A percentile compares a stretch with the other conserved stretches of the same genome.
Conservation (phyloP, 2,113 vertebrate species). For the Archilochus colubris region DNA sequence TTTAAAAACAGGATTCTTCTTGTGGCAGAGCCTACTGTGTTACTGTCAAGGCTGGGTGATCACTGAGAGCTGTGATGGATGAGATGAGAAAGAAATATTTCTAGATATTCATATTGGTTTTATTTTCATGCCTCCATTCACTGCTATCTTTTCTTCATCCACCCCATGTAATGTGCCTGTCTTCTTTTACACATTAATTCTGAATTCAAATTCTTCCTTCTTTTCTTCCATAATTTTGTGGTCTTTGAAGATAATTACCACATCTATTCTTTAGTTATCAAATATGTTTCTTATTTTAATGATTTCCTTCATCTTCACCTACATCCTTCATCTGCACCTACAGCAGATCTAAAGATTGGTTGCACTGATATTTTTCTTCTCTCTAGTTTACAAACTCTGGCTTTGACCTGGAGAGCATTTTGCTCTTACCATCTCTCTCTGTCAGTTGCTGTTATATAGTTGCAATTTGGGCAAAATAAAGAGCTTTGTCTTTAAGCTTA, state of each 20-base stretch:
- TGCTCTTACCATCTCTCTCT: neutral
- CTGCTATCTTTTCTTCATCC: slow-evolving; percentile 19
- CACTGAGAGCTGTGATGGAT: slow-evolving; percentile 22
- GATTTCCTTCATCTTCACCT: slow-evolving; percentile 53
- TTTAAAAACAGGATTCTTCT: neutral
- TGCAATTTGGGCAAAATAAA: neutral
- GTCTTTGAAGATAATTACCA: slow-evolving; percentile 60
- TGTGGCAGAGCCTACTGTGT: neutral
- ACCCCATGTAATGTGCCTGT: neutral
- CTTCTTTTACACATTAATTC: slow-evolving; percentile 43
- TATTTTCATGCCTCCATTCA: slow-evolving; percentile 19
- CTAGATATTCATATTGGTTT: slow-evolving; percentile 60
- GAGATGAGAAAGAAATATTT: slow-evolving; percentile 40
- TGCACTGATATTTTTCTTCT: neutral
- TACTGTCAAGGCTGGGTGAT: slow-evolving; percentile 16
- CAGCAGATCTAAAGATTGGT: neutral
- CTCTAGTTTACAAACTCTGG: neutral
- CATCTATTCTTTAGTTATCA: slow-evolving; percentile 58
- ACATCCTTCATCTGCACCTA: slow-evolving; percentile 38
- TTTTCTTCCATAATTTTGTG: slow-evolving; percentile 19
- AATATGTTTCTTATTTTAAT: slow-evolving; percentile 68
- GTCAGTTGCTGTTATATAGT: neutral
- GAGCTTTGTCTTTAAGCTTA: neutral
- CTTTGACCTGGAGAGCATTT: neutral
- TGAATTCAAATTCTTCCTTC: slow-evolving; percentile 21